Conservation (phyloP, 2,797 vertebrate species). For the Vespertilio murinus region DNA sequence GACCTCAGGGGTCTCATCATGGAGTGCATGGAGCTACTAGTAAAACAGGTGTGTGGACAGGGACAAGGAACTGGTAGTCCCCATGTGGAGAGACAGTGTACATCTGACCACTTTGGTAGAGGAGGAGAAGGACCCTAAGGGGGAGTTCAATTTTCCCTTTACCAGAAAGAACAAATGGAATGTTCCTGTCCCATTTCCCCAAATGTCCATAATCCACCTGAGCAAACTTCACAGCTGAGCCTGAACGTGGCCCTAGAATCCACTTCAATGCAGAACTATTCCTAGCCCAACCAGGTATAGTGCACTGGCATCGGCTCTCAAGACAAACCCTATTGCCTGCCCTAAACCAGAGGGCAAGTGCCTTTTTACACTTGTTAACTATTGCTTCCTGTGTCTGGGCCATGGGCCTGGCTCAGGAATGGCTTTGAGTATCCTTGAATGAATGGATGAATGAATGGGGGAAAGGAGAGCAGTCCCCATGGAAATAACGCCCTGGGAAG, state of each 20-base stretch:
- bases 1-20: not conserved
- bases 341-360: not conserved
- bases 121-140: not conserved
- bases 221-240: not conserved
- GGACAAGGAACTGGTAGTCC: too few species aligned
- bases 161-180: not conserved
- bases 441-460: not conserved
- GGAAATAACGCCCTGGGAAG: not conserved
- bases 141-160: not conserved
- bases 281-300: not conserved
- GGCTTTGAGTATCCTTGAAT: not conserved
- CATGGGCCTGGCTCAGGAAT: not conserved
- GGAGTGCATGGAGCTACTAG: not conserved
- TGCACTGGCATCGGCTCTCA: not conserved
- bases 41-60: fast-evolving
- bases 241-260: not conserved
- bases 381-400: not conserved
- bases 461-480: not conserved
- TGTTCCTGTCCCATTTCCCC: not conserved
- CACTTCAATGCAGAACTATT: too few species aligned
- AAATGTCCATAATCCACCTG: too few species aligned
- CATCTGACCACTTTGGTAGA: not conserved
- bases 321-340: not conserved
- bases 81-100: not conserved
- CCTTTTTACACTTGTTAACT: not conserved